Evolutionary conservation across 2,113 vertebrate genomes (phyloP), one percentile per base, ranked within the genome.

Genomic region (Lycaon pictus): DNA sequence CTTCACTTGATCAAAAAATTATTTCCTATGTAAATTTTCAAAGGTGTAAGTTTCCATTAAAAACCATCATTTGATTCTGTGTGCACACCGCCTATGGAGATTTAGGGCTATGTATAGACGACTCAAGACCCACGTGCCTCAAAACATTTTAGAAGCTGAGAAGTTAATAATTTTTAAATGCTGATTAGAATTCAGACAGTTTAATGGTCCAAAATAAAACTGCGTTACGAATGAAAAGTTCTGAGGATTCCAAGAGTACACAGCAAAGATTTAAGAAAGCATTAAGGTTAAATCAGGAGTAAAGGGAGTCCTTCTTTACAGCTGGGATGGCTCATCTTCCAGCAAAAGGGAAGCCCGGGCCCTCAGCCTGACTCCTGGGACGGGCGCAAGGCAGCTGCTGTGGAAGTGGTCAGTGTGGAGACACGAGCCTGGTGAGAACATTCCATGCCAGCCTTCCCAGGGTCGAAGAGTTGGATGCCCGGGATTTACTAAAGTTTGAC

Each of bases 1-100:
- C 22, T 92, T 90, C 85, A 96, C 80, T 96, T 92, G 43, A 88
- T 85, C 27, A 77, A 95, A 93, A 12, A 15, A 51, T 96, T 32
- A 82, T 74, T 94, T 88, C 65, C 37, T 89, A n/a, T 22, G 29
- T 65, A 88, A 76, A 63, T 48, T 92, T 96, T 95, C 72, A 95
- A 96, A 96, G n/a, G 56, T 69, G 0, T 62, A 56, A 77, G 29
- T 90, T 93, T 95, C 12, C 29, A 6, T 62, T 96, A 37, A 69
- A 95, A 96, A 87, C 74, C 79, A 32, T 51, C 63, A 88, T 80
- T 96, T 43, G 62, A 71, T 71, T 87, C 56, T 29, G 17, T 63
- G 32, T 91, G 72, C 86, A 43, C 11, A 87, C 63, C 37, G 83
- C 80, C 72, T 89, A 32, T 17, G 15, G 29, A 58, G 65, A 93